phyloP scores from a whole-genome alignment of 37 sponge, comb jelly and placozoan species.

The Corticium candelabrum region DNA sequence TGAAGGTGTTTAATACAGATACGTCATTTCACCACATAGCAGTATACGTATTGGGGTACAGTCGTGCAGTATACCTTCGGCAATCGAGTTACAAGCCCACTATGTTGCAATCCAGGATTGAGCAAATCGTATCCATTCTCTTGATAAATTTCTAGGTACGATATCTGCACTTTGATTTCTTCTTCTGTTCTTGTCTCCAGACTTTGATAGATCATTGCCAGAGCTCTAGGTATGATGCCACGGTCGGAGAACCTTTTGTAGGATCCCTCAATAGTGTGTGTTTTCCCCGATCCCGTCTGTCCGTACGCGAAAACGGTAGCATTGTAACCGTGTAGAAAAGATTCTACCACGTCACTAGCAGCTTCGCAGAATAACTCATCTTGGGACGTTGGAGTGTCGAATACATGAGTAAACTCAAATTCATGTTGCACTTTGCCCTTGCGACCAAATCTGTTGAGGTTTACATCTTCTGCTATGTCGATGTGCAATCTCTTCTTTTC shows the following conservation, averaged over 20 bases:
- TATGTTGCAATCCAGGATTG: constrained; percentile 53
- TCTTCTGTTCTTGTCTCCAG: background rate
- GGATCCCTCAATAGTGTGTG: constrained; percentile 56
- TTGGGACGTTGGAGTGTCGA: constrained; percentile 40
- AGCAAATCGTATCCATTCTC: constrained; percentile 79
- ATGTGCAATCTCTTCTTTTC: background rate
- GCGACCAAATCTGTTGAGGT: background rate
- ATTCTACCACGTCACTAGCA: constrained; percentile 37
- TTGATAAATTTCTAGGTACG: constrained; percentile 87
- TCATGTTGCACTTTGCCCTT: background rate
- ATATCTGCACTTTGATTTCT: constrained; percentile 52
- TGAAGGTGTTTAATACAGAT: too few relatives aligned
- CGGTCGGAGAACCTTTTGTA: constrained; percentile 48
- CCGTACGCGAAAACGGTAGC: constrained; percentile 91
- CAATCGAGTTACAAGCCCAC: constrained; percentile 38
- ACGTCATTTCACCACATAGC: too few relatives aligned
- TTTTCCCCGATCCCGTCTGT: constrained; percentile 78
- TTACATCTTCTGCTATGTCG: background rate
- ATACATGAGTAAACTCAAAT: constrained; percentile 21
- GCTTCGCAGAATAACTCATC: constrained; percentile 49
- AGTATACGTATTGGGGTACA: constrained; percentile 6
- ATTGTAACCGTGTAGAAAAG: constrained; percentile 76
- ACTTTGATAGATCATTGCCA: background rate
- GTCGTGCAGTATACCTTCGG: constrained; percentile 46
- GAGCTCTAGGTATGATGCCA: constrained; percentile 61